Base-by-base conservation (phyloP, 2,888 invertebrate species). In the Oegoconia quadripuncta region DNA sequence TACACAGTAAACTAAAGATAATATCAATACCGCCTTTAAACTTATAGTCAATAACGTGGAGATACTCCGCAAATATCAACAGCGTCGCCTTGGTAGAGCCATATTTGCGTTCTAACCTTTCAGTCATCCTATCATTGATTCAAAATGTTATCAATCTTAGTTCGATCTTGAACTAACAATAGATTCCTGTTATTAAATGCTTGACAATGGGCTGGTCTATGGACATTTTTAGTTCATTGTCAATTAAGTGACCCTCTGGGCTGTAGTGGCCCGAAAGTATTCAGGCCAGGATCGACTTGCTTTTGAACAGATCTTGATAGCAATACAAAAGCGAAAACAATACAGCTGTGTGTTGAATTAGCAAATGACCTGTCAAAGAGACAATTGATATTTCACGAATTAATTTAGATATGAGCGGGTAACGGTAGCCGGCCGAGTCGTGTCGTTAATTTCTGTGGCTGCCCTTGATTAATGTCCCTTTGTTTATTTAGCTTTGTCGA, bases 191-290 rank as follows among this genome's bases (percentile, higher is more conserved):
- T 42, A 41, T 43, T 55, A 46, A 48, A 42, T 36, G 42, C 56
- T 56, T 54, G 61, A 64, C 65, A 71, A 65, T 57, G 42, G 50
- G 46, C 55, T 48, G 55, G 52, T 42, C 51, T 48, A 51, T 61
- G 57, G 71, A 72, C 75, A 70, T 64, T 78, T 80, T 74, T 65
- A 80, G 83, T 82, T 84, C 86, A 83, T 73, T 84, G 81, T 64
- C 80, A 76, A 55, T 58, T n/a, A 45, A 51, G 46, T 73, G 72
- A 72, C 77, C 75, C 74, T 66, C 60, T 54, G 37, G n/a, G 49
- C 46, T 51, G 51, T 46, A 48, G 50, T 52, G 48, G 44, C 51
- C 46, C 43, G n/a, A 51, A 66, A 66, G 60, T 73, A 79, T 78
- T 71, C 62, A 66, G 77, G 74, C 56, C 74, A 64, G 34, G 48